Percentiles rank a stretch among this genome's conserved stretches.
Conservation (phyloP, 2,113 vertebrate genomes). For the Arenaria interpres region DNA sequence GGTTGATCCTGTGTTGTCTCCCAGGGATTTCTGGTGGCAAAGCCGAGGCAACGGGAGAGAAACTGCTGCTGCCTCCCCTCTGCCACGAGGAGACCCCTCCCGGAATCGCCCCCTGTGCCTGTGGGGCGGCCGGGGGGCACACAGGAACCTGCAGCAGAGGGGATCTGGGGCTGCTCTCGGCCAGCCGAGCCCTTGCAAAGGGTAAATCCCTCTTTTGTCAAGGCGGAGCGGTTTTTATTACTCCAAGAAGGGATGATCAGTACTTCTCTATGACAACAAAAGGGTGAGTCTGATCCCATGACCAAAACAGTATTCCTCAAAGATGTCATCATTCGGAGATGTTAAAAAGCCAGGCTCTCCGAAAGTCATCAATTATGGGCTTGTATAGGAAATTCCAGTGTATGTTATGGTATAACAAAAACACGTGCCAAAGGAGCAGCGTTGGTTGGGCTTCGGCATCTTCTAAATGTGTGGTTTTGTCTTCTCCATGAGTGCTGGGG, state of each 20-base stretch:
- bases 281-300: conserved; percentile 37
- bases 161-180: background rate
- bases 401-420: background rate
- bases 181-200: background rate
- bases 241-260: background rate
- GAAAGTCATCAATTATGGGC: background rate
- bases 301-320: background rate
- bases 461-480: background rate
- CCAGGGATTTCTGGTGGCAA: background rate
- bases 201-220: background rate
- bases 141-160: background rate
- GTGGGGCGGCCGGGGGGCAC: background rate
- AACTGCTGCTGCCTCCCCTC: background rate
- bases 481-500: background rate
- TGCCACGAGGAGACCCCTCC: background rate
- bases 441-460: background rate
- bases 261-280: conserved; percentile 19
- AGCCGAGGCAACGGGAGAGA: background rate
- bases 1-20: background rate
- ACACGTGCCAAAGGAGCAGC: accelerated
- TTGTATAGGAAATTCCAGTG: background rate
- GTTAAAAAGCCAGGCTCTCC: background rate
- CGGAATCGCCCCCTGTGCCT: background rate
- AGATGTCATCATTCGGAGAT: background rate
- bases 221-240: background rate